Conservation (phyloP, 2,113 vertebrate species). For the Engraulis encrasicolus region DNA sequence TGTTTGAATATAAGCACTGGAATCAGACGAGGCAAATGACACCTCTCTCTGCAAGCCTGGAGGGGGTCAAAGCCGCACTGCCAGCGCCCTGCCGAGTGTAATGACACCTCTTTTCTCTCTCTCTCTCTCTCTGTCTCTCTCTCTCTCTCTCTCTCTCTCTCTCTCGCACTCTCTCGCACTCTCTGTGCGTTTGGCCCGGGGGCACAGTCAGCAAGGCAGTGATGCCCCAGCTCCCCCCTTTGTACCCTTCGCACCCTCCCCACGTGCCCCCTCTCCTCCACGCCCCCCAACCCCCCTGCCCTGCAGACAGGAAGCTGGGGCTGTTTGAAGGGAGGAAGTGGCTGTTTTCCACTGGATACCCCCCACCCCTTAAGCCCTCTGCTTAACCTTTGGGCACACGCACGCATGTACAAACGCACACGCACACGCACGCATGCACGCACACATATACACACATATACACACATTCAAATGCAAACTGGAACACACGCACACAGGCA, state of each 20-base stretch:
- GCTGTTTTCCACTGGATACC: constrained; percentile 33
- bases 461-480: constrained; percentile 39
- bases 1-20: neutral
- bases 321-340: constrained; percentile 48
- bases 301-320: constrained; percentile 58
- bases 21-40: constrained; percentile 6
- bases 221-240: neutral
- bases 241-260: no score
- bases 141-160: no score
- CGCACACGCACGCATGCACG: constrained; percentile 25
- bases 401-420: neutral
- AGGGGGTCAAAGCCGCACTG: no score
- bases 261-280: neutral
- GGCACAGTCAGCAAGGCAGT: neutral
- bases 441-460: constrained; percentile 43
- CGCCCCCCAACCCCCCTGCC: constrained; percentile 1
- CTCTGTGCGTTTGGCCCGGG: neutral
- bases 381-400: neutral
- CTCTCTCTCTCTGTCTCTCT: no score
- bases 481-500: neutral
- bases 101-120: no score
- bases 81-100: no score
- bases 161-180: no score
- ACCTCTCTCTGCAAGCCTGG: neutral
- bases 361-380: no score